Percentiles rank a stretch among this genome's conserved stretches.
Evolutionary conservation across 2,113 vertebrate genomes (phyloP).

Genomic region (Menidia beryllina): DNA sequence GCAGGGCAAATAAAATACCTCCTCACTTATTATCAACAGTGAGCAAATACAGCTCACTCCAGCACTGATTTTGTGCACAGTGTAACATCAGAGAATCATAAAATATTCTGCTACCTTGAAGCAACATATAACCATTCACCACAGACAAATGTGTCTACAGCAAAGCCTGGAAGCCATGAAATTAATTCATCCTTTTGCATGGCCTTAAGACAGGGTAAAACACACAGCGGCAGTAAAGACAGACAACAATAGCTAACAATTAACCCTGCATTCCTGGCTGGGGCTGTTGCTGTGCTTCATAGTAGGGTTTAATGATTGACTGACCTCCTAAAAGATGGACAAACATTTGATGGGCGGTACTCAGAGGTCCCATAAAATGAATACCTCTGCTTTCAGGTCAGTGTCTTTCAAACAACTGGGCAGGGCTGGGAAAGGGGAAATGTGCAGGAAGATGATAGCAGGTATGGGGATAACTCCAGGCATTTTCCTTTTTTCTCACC

Average conservation of each 20-base stretch:
- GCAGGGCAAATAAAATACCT: background rate
- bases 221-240: slow-evolving; percentile 48
- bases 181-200: slow-evolving; percentile 31
- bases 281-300: slow-evolving; percentile 67
- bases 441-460: slow-evolving; percentile 68
- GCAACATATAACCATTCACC: slow-evolving; percentile 44
- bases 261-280: slow-evolving; percentile 72
- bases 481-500: slow-evolving; percentile 53
- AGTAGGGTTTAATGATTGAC: slow-evolving; percentile 78
- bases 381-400: slow-evolving; percentile 61
- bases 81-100: background rate
- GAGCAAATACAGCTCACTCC: background rate
- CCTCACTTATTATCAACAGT: background rate
- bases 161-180: slow-evolving; percentile 40
- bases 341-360: slow-evolving; percentile 41
- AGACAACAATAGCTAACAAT: slow-evolving; percentile 76
- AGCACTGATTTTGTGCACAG: background rate
- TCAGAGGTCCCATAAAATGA: slow-evolving; percentile 69
- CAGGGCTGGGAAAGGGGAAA: slow-evolving; percentile 40
- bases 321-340: slow-evolving; percentile 61
- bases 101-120: slow-evolving; percentile 35
- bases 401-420: slow-evolving; percentile 65
- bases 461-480: slow-evolving; percentile 61
- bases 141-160: slow-evolving; percentile 3
- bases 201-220: slow-evolving; percentile 58